Evolutionary conservation across 1,140 invertebrate genomes (phyloP), one percentile per base, ranked within the genome.

Genomic region (Phocides pigmalion): DNA sequence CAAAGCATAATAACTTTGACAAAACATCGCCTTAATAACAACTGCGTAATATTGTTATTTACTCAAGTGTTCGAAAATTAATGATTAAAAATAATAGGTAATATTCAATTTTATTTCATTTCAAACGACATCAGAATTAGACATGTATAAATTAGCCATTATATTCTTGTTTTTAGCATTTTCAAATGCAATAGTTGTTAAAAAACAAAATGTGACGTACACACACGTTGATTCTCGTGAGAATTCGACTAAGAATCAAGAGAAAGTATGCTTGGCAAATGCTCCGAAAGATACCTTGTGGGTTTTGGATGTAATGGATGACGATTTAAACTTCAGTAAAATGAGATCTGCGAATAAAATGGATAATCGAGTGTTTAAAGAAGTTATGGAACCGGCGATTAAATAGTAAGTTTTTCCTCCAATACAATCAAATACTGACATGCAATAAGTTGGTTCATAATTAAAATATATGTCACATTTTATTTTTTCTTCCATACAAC

Each of bases 221-320:
- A 15, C 17, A 20, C n/a, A 11, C 49, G 2, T 14, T 12, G 53
- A 19, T 46, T 51, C n/a, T n/a, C n/a, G 47, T 5, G 46, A 39
- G 46, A 46, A 68, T 37, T 12, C 14, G 12, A 46, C 25, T 58
- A 16, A 58, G 39, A 32, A 11, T 32, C 35, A 16, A 37, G 51
- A 25, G 25, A 15, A 50, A 1, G n/a, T 50, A 14, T 51, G 8
- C 14, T 8, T 39, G 15, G 16, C 12, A 0, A 46, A 49, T 12
- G 0, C 15, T 9, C 49, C 1, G 12, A 59, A 56, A 12, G 35
- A 56, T 44, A 42, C 19, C 14, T 41, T 53, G 9, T 79, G 73
- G 73, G 70, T 82, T 25, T 47, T 82, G 35, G 59, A 63, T 19
- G 42, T 82, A 0, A 64, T 68, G 53, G 50, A 68, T 6, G 64